phyloP scores from a whole-genome alignment of 2,797 vertebrate species.

The Adrianichthys oophorus region DNA sequence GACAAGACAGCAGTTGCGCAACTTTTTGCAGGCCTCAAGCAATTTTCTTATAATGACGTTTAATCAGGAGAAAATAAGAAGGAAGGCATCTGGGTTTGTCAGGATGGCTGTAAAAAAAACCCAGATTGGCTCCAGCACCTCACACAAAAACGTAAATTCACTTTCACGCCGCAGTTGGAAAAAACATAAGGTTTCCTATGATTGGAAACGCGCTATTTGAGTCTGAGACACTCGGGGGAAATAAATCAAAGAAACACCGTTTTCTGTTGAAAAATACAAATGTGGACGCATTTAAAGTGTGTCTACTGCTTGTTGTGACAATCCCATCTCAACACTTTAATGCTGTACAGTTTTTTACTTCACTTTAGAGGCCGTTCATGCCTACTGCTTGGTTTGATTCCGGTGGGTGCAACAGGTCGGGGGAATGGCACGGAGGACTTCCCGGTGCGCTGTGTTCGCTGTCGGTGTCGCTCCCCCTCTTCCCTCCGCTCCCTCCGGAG shows the following conservation, averaged over 20 bases:
- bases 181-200: conserved; percentile 40
- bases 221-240: conserved; percentile 51
- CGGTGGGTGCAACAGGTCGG: conserved; percentile 89
- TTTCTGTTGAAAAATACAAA: conserved; percentile 47
- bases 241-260: conserved; percentile 30
- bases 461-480: conserved; percentile 96
- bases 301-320: conserved; percentile 42
- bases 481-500: conserved; percentile 86
- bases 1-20: conserved; percentile 63
- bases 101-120: conserved; percentile 24
- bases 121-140: conserved; percentile 34
- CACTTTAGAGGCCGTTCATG: conserved; percentile 85
- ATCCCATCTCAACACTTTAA: conserved; percentile 26
- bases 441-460: conserved; percentile 95
- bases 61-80: conserved; percentile 6
- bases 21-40: conserved; percentile 27
- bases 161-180: conserved; percentile 47
- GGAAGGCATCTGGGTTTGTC: conserved; percentile 25
- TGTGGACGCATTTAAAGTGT: conserved; percentile 38
- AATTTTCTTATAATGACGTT: conserved; percentile 14
- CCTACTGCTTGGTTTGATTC: conserved; percentile 77
- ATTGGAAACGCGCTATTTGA: conserved; percentile 44
- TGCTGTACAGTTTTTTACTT: conserved; percentile 50
- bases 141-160: conserved; percentile 45
- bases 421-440: conserved; percentile 92